Evolutionary conservation across 2,113 vertebrate genomes (phyloP), one percentile per base, ranked within the genome.

Genomic region (Sisor rabdophorus): DNA sequence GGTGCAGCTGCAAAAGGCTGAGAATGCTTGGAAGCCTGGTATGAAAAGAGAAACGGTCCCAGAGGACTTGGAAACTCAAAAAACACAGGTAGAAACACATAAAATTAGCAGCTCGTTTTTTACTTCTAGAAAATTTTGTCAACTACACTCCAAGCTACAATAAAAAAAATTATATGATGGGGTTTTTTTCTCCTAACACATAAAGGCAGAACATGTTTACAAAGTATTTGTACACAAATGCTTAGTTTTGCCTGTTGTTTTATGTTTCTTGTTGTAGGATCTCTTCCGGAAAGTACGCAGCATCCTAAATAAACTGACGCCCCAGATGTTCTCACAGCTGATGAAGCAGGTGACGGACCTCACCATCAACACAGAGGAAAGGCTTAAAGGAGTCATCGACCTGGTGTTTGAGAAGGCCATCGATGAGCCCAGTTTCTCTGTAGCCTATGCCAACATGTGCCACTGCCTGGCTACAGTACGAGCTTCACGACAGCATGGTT

Each of bases 331-430:
- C 90, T 93, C 95, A 75, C 95, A 96, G 81, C 92, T 99, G 53
- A 98, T 98, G 94, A 98, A 98, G 89, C 97, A 98, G 86, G 96
- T 99, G 85, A 95, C 95, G 0, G 96, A 95, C 77, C 92, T 99
- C 82, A 97, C 96, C 0, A 95, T 99, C 77, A 95, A 99, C 86
- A 99, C 96, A 0, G 96, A 98, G 76, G 96, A 99, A 90, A 86
- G 97, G 58, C 93, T 99, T 64, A 99, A 99, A 85, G 97, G 97
- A 19, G 95, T 99, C 89, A 99, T 99, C 0, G 96, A 99, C 91
- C 92, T 99, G 84, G 96, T 99, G 73, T 99, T 99, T 0, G 97
- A 99, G 91, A 99, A 99, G 89, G 97, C 97, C 77, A 94, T 99
- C 0, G 95, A 98, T 4, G 97, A 99, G 80, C 97, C 97, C 78